Conservation (phyloP, 1,140 invertebrate genomes). For the Aradophagus sp. region DNA sequence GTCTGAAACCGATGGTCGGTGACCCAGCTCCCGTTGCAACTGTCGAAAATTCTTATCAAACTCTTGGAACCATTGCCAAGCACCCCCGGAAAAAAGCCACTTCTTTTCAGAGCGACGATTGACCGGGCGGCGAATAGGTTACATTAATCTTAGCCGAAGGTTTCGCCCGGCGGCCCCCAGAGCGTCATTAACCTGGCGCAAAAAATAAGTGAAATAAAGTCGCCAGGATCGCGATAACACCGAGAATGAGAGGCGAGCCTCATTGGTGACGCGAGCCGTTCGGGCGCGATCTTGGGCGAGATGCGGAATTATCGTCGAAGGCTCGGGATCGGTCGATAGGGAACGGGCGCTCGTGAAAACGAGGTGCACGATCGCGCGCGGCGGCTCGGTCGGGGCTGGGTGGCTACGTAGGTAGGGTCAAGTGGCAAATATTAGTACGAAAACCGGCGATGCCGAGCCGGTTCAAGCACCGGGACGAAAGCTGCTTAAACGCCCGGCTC, state of each 20-base stretch:
- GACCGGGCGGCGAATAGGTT: too few species aligned
- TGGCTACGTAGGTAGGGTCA: constrained; percentile 62
- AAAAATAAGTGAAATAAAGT: too few species aligned
- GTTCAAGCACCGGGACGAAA: constrained; percentile 69
- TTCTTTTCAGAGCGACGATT: too few species aligned
- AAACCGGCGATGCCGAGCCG: constrained; percentile 67
- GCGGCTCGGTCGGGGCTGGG: constrained; percentile 21
- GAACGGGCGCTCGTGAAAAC: constrained; percentile 41
- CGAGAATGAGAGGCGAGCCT: constrained; percentile 24
- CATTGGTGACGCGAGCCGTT: too few species aligned
- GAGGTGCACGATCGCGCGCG: constrained; percentile 43
- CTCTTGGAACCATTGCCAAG: too few species aligned
- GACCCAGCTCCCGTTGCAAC: too few species aligned
- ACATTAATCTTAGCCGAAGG: too few species aligned
- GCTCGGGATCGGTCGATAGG: constrained; percentile 43
- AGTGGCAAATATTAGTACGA: constrained; percentile 75
- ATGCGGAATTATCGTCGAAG: constrained; percentile 17
- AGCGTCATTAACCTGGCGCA: too few species aligned
- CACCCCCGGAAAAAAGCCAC: too few species aligned
- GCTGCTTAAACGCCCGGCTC: constrained; percentile 70
- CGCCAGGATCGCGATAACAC: not conserved
- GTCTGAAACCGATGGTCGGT: too few species aligned
- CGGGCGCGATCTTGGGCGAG: constrained; percentile 15
- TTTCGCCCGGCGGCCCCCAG: too few species aligned
- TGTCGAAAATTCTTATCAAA: too few species aligned